Evolutionary conservation across 2,888 invertebrate species (phyloP).

Genomic region (Xiphydria camelus): DNA sequence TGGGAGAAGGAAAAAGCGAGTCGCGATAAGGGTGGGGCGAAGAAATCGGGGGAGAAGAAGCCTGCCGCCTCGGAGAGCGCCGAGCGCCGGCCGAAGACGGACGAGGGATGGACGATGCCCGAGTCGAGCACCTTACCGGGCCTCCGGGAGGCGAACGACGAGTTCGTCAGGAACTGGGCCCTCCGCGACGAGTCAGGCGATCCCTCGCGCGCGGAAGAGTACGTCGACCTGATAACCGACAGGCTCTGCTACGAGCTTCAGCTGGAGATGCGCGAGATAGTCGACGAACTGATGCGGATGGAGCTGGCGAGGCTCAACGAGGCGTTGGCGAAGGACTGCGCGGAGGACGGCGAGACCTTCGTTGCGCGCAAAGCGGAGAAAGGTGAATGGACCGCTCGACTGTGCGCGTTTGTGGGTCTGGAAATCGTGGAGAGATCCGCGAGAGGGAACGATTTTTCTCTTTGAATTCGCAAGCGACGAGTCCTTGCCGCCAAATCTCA

Average conservation of each 20-base stretch:
- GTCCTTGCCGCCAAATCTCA: too few species aligned
- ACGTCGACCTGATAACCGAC: constrained; percentile 68
- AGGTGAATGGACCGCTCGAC: constrained; percentile 21
- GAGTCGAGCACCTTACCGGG: constrained; percentile 28
- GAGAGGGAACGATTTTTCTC: too few species aligned
- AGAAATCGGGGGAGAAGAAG: constrained; percentile 13
- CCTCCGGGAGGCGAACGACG: constrained; percentile 27
- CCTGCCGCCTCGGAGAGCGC: constrained; percentile 21
- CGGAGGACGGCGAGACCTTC: constrained; percentile 22
- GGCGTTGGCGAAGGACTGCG: constrained; percentile 60
- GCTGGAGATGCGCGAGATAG: constrained; percentile 67
- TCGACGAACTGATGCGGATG: constrained; percentile 70
- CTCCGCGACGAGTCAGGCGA: constrained; percentile 60
- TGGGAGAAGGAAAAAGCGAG: constrained; percentile 38
- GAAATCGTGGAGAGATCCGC: too few species aligned
- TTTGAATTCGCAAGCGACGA: too few species aligned
- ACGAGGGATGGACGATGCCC: constrained; percentile 42
- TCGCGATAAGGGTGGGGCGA: constrained; percentile 19
- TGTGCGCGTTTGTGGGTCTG: too few species aligned
- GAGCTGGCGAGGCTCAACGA: constrained; percentile 62
- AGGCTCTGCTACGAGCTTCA: constrained; percentile 69
- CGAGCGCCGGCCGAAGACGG: constrained; percentile 21
- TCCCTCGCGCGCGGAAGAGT: constrained; percentile 65
- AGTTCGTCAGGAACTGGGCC: constrained; percentile 57
- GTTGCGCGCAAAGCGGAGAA: constrained; percentile 24